phyloP scores from a whole-genome alignment of 2,113 vertebrate genomes.

The Hiodon alosoides region DNA sequence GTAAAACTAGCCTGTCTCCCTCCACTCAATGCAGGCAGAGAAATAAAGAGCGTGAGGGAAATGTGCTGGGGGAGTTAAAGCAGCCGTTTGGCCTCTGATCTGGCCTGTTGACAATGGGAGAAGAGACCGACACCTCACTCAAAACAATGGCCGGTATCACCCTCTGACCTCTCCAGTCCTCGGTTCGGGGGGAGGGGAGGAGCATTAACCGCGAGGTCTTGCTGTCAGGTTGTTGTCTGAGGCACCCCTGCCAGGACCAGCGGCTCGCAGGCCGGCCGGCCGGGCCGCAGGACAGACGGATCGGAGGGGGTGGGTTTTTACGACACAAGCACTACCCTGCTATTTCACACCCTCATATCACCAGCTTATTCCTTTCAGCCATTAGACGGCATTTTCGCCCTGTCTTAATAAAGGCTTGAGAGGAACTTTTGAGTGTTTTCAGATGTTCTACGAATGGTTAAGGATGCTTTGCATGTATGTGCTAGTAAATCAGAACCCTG shows the following conservation, averaged over 20 bases:
- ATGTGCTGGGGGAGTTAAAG: slow-evolving; percentile 10
- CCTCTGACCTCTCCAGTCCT: slow-evolving; percentile 37
- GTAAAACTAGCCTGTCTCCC: slow-evolving; percentile 25
- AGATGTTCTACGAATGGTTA: too few species aligned
- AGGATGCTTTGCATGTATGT: too few species aligned
- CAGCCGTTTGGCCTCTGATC: slow-evolving; percentile 37
- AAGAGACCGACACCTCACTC: slow-evolving; percentile 56
- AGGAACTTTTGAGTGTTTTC: background rate
- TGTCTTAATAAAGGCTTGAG: background rate
- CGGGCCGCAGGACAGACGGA: slow-evolving; percentile 20
- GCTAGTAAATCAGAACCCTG: too few species aligned
- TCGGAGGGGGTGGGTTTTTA: slow-evolving; percentile 17
- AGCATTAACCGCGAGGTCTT: slow-evolving; percentile 34
- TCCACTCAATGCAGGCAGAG: slow-evolving; percentile 25
- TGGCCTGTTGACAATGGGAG: slow-evolving; percentile 50
- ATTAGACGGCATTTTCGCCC: background rate
- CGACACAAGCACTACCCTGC: slow-evolving; percentile 25
- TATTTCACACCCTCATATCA: slow-evolving; percentile 35
- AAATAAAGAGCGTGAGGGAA: background rate
- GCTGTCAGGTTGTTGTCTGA: slow-evolving; percentile 43
- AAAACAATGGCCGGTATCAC: slow-evolving; percentile 42
- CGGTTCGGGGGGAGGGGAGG: slow-evolving; percentile 16
- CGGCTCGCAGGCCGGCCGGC: slow-evolving; percentile 34
- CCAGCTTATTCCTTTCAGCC: background rate
- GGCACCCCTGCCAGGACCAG: slow-evolving; percentile 42